These are phyloP conservation scores for Bombyx mori DNA, from an alignment of 1,140 invertebrate genomes.

Conservation along the genomic window ASM3026992v2 NC_085107.1:3231501-3232000, in stretches of 20 bases:
- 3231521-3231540: background rate
- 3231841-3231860: conserved; percentile 46
- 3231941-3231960: too few relatives aligned
- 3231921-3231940: too few relatives aligned
- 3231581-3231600: conserved; percentile 47
- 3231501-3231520: too few relatives aligned
- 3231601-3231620: conserved; percentile 42
- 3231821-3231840: conserved; percentile 41
- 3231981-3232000: too few relatives aligned
- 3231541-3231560: conserved; percentile 21
- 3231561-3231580: conserved; percentile 30
- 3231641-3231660: conserved; percentile 43
- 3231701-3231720: conserved; percentile 50
- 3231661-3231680: conserved; percentile 36
- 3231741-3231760: conserved; percentile 33
- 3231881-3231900: conserved; percentile 37
- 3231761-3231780: conserved; percentile 55
- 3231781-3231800: conserved; percentile 45
- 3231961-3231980: too few relatives aligned
- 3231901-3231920: background rate
- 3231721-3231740: conserved; percentile 51
- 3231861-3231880: conserved; percentile 44
- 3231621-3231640: conserved; percentile 41
- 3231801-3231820: conserved; percentile 53
- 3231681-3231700: conserved; percentile 36